Base-by-base conservation (phyloP, 1,140 invertebrate species). In the Halotydeus destructor region DNA sequence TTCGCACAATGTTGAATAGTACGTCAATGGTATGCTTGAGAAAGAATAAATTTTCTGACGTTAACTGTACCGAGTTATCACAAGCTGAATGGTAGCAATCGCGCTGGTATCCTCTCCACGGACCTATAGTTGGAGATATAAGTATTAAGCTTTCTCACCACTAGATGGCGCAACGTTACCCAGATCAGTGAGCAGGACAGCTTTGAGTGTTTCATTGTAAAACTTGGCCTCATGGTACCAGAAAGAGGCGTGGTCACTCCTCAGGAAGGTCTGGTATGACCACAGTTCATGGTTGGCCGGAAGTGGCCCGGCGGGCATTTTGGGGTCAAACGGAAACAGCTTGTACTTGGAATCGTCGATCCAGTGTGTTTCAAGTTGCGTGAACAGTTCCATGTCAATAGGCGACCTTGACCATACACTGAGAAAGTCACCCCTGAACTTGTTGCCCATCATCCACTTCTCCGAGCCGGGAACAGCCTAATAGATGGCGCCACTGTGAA, bases 131-230 rank as follows among this genome's bases (percentile, higher is more conserved):
- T 24, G 6, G 26, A 37, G 21, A 36, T 22, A 36, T 16, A 12
- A 33, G 14, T 33, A 33, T 5, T 5, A 5, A 16, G 12, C 12
- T 33, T 33, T 5, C 19, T 33, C 12, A 5, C 31, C 12, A 5
- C n/a, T 16, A 33, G 21, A 34, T 34, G 11, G 2, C 11, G 6
- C 18, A 21, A 35, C 9, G 8, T 37, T 8, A 58, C 58, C 61
- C 32, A 59, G 61, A 44, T 64, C 62, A 3, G 62, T 63, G 16
- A 64, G 42, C 4, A 64, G 53, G 11, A 64, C 49, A 11, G 62
- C 60, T 16, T 51, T 54, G 4, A 60, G 44, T 0, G 57, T 49
- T 24, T 45, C 26, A 14, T 36, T 39, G 12, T 28, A 39, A 34
- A 47, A 31, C 11, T 34, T 19, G 3, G 28, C 45, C 32, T 49